A percentile compares a stretch with the other conserved stretches of the same genome.
Evolutionary conservation across 2,888 invertebrate species (phyloP).

Genomic region (Acanthosepion pharaonis): DNA sequence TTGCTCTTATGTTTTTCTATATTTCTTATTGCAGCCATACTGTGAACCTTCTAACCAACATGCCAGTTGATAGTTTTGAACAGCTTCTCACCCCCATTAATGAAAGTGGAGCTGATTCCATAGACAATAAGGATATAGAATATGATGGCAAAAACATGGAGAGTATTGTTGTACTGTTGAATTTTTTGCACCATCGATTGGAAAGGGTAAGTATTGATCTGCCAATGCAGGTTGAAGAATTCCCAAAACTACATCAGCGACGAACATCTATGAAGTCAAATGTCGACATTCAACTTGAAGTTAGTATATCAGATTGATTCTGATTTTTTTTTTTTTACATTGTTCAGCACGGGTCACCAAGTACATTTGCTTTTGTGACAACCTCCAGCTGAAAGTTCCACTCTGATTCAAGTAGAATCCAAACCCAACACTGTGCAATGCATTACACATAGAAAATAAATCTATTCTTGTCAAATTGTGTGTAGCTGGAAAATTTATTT

Average conservation of each 20-base stretch:
- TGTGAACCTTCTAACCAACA: conserved; percentile 87
- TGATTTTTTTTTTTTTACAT: not conserved
- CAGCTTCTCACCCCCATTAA: conserved; percentile 81
- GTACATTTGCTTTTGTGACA: not conserved
- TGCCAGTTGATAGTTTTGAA: conserved; percentile 84
- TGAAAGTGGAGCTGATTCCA: conserved; percentile 73
- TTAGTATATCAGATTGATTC: not conserved
- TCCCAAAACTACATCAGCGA: not conserved
- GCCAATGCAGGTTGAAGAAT: not conserved
- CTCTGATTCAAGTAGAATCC: not conserved
- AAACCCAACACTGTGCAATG: not conserved
- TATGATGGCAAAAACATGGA: conserved; percentile 86
- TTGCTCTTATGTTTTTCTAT: not conserved
- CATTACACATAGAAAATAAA: not conserved
- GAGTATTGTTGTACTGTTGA: conserved; percentile 83
- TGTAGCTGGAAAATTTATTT: too few relatives aligned
- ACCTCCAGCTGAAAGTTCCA: not conserved
- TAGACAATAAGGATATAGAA: conserved; percentile 75
- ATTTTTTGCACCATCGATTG: conserved; percentile 82
- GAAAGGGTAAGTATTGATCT: conserved; percentile 76
- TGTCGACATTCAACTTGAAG: not conserved
- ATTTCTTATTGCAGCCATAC: conserved; percentile 80
- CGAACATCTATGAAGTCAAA: not conserved
- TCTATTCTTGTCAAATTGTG: not conserved
- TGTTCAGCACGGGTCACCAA: not conserved